phyloP scores from a whole-genome alignment of 2,888 invertebrate species.

The Prenolepis imparis region DNA sequence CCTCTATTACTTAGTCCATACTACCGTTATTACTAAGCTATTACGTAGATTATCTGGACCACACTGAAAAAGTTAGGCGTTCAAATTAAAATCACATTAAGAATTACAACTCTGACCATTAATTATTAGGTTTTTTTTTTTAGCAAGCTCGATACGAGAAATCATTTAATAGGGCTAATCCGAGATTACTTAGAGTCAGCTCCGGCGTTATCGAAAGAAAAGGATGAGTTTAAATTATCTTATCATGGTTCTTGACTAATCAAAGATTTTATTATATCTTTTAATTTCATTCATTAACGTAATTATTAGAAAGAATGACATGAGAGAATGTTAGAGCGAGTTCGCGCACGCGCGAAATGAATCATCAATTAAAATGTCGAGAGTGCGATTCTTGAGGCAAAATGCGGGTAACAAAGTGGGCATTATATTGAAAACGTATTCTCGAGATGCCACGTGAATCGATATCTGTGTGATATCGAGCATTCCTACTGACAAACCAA shows the following conservation, averaged over 20 bases:
- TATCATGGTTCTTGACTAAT: neutral
- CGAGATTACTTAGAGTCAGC: neutral
- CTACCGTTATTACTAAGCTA: neutral
- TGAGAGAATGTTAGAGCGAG: neutral
- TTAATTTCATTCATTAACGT: neutral
- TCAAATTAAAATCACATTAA: neutral
- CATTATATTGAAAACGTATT: constrained; percentile 29
- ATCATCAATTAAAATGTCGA: constrained; percentile 18
- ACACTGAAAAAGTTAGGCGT: neutral
- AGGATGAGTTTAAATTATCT: constrained; percentile 14
- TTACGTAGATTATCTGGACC: constrained; percentile 6
- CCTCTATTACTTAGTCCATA: neutral
- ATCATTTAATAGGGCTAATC: neutral
- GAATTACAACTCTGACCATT: neutral
- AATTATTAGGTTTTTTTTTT: constrained; percentile 26
- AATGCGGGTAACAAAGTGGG: neutral
- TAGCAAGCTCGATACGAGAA: neutral
- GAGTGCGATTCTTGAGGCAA: constrained; percentile 1
- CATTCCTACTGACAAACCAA: neutral
- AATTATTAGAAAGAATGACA: neutral
- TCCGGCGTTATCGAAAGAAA: neutral
- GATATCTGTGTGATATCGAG: constrained; percentile 24
- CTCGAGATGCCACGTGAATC: constrained; percentile 18
- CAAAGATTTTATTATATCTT: neutral
- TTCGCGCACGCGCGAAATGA: neutral